Evolutionary conservation across 2,113 vertebrate genomes (phyloP), one percentile per base, ranked within the genome.

Genomic region (Scomber colias): DNA sequence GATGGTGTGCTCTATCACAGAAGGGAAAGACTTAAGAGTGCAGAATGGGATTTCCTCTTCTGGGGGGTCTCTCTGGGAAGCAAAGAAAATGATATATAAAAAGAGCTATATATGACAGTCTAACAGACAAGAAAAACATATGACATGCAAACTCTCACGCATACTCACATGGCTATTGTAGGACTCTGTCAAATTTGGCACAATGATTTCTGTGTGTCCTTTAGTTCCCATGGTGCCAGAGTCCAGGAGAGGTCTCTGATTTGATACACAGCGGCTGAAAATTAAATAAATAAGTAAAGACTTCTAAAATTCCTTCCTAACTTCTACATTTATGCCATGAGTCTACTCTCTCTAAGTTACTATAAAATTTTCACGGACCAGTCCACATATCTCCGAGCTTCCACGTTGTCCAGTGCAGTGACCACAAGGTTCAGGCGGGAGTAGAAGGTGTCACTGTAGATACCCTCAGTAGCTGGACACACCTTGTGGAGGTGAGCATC

Each of bases 41-140:
- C 98, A 99, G 94, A 99, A 99, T 7, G 98, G 98, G 92, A 99
- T 98, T 95, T 99, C 98, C 87, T 99, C 98, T 83, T 99, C 98
- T 14, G 97, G 98, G 56, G 98, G 98, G 91, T 99, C 98, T 80
- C 98, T 94, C 98, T 99, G 79, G 3, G 3, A 53, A 82, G n/a
- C 3, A 83, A 74, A 75, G 40, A 27, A 57, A 27, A 77, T 16
- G n/a, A 59, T 15, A 24, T 5, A 65, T 67, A 8, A 35, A 56
- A 21, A 9, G 27, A 49, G 12, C 13, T 19, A 16, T 27, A 16
- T 40, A 65, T 5, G 54, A 10, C 46, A 10, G 19, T 45, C 11
- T 45, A 40, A 40, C 35, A 40, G 6, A 40, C 7, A 69, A 65
- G 27, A 19, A 24, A 46, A 62, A 57, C 60, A 12, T 2, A 16